Evolutionary conservation across 2,797 vertebrate species (phyloP).

Genomic region (Urocyon cinereoargenteus): DNA sequence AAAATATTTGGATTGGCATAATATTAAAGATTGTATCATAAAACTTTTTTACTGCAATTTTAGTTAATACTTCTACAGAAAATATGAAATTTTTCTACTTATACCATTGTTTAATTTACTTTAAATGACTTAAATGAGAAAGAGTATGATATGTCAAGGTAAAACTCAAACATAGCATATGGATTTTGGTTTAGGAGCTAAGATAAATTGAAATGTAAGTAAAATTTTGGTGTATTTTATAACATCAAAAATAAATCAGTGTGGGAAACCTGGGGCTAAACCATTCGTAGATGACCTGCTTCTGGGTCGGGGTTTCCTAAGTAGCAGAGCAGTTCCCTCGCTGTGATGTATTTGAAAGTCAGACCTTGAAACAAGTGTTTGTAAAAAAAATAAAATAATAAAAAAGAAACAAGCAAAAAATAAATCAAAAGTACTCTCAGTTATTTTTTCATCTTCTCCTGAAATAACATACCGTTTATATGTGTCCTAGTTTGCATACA

Average conservation of each 20-base stretch:
- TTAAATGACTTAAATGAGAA: neutral
- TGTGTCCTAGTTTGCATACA: neutral
- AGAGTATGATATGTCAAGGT: neutral
- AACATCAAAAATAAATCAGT: neutral
- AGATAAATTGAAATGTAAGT: slow-evolving; percentile 14
- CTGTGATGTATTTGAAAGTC: too few species aligned
- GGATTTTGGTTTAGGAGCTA: neutral
- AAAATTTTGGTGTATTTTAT: neutral
- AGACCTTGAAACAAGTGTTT: too few species aligned
- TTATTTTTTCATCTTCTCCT: slow-evolving; percentile 28
- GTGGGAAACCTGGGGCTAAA: too few species aligned
- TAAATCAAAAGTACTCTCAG: neutral
- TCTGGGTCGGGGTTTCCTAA: too few species aligned
- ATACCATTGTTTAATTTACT: neutral
- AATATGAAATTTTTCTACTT: neutral
- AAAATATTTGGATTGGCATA: neutral
- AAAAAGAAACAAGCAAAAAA: neutral
- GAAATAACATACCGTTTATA: neutral
- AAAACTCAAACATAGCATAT: neutral
- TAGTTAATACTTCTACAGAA: neutral
- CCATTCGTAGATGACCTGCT: too few species aligned
- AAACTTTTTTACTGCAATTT: slow-evolving; percentile 8
- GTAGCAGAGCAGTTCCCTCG: too few species aligned
- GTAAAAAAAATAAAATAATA: too few species aligned
- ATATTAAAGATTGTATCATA: neutral